A percentile compares a stretch with the other conserved stretches of the same genome.
Evolutionary conservation across 2,888 invertebrate genomes (phyloP).

Genomic region (Melanostoma scalare): DNA sequence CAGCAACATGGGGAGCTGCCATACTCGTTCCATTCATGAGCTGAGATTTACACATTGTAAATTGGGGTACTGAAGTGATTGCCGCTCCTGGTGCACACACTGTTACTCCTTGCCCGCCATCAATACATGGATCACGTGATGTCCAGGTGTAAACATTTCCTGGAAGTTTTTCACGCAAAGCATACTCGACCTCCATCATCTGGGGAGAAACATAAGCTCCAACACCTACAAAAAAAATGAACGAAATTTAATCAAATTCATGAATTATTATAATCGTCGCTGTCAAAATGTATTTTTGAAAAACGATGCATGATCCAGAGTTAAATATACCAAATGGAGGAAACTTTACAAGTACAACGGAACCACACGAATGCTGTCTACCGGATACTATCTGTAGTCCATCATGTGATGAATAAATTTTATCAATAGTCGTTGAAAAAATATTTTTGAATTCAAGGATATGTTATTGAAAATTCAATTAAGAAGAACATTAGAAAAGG

Average conservation of each 20-base stretch:
- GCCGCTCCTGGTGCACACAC: conserved; percentile 98
- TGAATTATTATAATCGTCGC: conserved; percentile 17
- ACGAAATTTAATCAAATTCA: conserved; percentile 4
- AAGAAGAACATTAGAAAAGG: too few species aligned
- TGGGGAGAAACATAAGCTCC: conserved; percentile 98
- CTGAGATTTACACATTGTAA: conserved; percentile 92
- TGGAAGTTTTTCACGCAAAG: conserved; percentile 91
- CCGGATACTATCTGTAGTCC: too few species aligned
- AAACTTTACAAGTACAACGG: too few species aligned
- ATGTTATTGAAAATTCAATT: too few species aligned
- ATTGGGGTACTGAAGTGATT: conserved; percentile 95
- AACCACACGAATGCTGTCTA: too few species aligned
- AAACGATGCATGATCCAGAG: too few species aligned
- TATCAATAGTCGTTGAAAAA: too few species aligned
- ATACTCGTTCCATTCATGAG: conserved; percentile 99
- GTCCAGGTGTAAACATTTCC: conserved; percentile 96
- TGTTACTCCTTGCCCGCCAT: conserved; percentile 94
- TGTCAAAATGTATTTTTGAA: too few species aligned
- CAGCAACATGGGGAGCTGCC: conserved; percentile 98
- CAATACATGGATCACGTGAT: conserved; percentile 92
- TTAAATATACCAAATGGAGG: too few species aligned
- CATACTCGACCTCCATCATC: conserved; percentile 98
- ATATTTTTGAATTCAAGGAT: too few species aligned
- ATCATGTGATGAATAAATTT: too few species aligned
- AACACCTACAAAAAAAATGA: conserved; percentile 85